phyloP scores from a whole-genome alignment of 1,140 invertebrate genomes.

The Zaprionus capensis region DNA sequence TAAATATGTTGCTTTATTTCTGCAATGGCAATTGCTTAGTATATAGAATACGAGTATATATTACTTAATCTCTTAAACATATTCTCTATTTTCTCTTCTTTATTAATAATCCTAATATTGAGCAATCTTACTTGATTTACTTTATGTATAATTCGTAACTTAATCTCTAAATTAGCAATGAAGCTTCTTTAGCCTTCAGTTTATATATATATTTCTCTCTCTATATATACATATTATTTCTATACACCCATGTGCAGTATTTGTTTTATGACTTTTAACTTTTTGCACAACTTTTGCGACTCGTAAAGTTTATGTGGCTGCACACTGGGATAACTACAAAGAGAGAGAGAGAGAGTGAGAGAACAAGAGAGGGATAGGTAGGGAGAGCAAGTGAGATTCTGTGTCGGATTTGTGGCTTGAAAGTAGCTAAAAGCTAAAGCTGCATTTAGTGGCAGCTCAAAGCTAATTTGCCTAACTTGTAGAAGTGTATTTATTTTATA shows the following conservation, averaged over 20 bases:
- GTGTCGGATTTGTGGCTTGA: background rate
- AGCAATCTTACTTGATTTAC: background rate
- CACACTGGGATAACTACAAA: background rate
- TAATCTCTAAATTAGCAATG: background rate
- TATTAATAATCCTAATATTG: no score
- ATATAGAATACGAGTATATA: no score
- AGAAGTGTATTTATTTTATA: slow-evolving; percentile 24
- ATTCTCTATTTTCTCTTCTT: no score
- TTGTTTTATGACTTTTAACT: slow-evolving; percentile 37
- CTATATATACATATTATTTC: slow-evolving; percentile 12
- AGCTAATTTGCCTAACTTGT: slow-evolving; percentile 60
- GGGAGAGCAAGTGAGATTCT: background rate
- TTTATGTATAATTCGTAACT: background rate
- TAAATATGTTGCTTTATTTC: no score
- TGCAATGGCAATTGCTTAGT: no score
- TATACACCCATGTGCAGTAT: slow-evolving; percentile 10
- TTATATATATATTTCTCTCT: background rate
- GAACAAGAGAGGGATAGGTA: background rate
- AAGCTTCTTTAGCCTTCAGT: background rate
- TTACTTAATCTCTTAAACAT: no score
- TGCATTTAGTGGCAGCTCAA: slow-evolving; percentile 23
- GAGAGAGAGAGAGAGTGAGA: background rate
- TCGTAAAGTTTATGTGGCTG: slow-evolving; percentile 3
- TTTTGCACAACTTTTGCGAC: slow-evolving; percentile 19
- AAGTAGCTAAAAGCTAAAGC: slow-evolving; percentile 23